Evolutionary conservation across 1,140 invertebrate genomes (phyloP), one percentile per base, ranked within the genome.

Genomic region (Calephelis virginiensis): DNA sequence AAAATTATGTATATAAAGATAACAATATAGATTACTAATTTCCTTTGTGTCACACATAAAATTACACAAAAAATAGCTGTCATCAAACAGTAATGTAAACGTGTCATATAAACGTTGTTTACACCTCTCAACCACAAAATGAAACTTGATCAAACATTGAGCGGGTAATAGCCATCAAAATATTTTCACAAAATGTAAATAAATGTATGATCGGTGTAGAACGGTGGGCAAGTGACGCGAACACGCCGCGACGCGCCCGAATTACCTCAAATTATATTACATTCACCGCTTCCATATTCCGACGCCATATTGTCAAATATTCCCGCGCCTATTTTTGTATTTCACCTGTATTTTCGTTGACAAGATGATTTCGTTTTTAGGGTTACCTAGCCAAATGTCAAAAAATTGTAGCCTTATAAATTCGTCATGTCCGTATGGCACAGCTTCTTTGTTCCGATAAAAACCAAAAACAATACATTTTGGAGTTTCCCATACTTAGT

Each of bases 201-300:
- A 66, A 70, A 71, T 63, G 43, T 69, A 65, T 66, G 56, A 48
- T 60, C 60, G 49, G 53, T 69, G 63, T 67, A 69, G 66, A 72
- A 66, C 64, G 50, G 48, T 46, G 67, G 43, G 61, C 70, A 69
- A 69, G 71, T 71, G 71, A 67, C 68, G 64, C 67, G 74, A 70
- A 70, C 71, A 71, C 62, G 69, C 71, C 71, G 66, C 69, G 64
- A 65, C 69, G 69, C 67, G 65, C 64, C 70, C 68, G 70, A 70
- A 72, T 71, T 69, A 75, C 71, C 74, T 69, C 71, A 73, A 76
- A 76, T 76, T 76, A 71, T 69, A 76, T 86, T 86, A 82, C 81
- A 83, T 78, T 78, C 78, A 69, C 73, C 78, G 72, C 81, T 53
- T 17, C 50, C 50, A 14, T 53, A 53, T 14, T 8, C 14, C 50